phyloP scores from a whole-genome alignment of 2,797 vertebrate species.

The Tympanoctomys barrerae region DNA sequence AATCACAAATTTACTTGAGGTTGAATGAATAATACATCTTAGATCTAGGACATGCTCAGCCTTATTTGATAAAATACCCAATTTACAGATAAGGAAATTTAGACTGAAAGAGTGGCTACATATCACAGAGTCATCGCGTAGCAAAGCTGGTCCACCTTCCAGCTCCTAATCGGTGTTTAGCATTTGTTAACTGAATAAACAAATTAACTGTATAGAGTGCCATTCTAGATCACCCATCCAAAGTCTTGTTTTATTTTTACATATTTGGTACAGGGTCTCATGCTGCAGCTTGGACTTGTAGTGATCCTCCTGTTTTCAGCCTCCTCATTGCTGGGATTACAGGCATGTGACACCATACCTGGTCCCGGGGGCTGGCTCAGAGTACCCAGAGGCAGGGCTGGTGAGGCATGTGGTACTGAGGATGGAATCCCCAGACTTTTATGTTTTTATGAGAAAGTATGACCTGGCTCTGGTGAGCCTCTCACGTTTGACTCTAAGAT shows the following conservation, averaged over 20 bases:
- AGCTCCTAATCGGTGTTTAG: fast-evolving
- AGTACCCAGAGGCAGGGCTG: no score
- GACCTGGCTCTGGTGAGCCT: constrained; percentile 55
- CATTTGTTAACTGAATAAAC: not conserved
- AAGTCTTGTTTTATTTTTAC: not conserved
- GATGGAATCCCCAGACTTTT: no score
- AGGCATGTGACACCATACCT: no score
- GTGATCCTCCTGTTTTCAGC: no score
- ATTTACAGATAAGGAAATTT: not conserved
- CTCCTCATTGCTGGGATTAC: no score
- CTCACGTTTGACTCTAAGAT: constrained; percentile 78
- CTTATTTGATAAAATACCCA: not conserved
- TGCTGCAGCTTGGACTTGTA: no score
- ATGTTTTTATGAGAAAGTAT: not conserved
- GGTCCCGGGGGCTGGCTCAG: no score
- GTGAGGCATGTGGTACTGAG: no score
- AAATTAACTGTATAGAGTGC: not conserved
- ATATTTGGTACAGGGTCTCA: no score
- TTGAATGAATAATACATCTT: not conserved
- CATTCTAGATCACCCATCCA: no score
- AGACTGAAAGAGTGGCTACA: not conserved
- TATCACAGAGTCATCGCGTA: not conserved
- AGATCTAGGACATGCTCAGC: not conserved
- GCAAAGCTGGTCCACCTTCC: not conserved
- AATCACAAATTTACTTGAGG: not conserved